Conservation (phyloP, 2,113 vertebrate species). For the Dissostichus mawsoni region DNA sequence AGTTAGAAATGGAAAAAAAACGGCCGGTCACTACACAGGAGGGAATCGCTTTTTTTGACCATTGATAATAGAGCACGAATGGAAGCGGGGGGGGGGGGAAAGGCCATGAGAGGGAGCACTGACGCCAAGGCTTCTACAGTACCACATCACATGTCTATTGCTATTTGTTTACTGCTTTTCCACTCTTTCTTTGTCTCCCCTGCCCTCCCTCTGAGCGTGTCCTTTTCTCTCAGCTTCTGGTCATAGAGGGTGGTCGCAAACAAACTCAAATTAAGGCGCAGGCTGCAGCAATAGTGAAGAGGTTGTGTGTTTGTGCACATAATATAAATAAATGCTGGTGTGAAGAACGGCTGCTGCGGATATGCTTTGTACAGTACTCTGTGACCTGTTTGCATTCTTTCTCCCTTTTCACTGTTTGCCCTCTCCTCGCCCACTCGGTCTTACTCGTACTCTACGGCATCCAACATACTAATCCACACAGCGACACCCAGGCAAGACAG, state of each 20-base stretch:
- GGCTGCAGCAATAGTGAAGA: slow-evolving; percentile 26
- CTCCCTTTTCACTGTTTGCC: slow-evolving; percentile 40
- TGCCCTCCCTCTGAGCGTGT: slow-evolving; percentile 55
- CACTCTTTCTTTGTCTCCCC: slow-evolving; percentile 49
- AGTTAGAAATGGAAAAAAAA: slow-evolving; percentile 57
- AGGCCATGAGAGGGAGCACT: slow-evolving; percentile 18
- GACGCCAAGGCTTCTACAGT: slow-evolving; percentile 26
- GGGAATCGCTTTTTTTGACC: slow-evolving; percentile 67
- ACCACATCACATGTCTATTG: slow-evolving; percentile 47
- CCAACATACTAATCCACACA: slow-evolving; percentile 65
- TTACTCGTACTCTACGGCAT: slow-evolving; percentile 46
- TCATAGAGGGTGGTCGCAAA: slow-evolving; percentile 62
- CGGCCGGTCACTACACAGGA: slow-evolving; percentile 56
- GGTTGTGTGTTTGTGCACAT: slow-evolving; percentile 15
- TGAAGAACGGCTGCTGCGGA: slow-evolving; percentile 57
- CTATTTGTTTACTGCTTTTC: slow-evolving; percentile 64
- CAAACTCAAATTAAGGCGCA: slow-evolving; percentile 64
- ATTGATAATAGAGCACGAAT: slow-evolving; percentile 68
- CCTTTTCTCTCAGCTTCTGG: slow-evolving; percentile 66
- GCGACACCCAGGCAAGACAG: slow-evolving; percentile 62
- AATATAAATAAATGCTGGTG: slow-evolving; percentile 53
- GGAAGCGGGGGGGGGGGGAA: not conserved
- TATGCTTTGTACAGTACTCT: slow-evolving; percentile 35
- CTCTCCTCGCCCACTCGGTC: slow-evolving; percentile 25
- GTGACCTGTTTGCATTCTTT: slow-evolving; percentile 28